Conservation (phyloP, 2,113 vertebrate species). For the Corydoras sp. region DNA sequence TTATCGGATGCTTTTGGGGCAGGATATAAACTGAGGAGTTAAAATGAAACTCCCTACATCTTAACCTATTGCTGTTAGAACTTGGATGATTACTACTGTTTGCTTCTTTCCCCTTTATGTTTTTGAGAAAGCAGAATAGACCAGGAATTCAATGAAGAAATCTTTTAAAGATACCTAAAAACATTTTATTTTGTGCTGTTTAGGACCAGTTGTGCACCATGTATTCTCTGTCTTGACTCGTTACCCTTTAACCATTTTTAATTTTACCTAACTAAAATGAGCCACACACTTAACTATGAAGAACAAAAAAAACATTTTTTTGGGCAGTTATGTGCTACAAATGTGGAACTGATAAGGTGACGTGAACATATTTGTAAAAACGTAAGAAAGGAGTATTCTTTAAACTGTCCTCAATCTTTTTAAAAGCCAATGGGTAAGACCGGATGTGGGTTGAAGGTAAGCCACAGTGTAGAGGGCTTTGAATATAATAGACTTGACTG, state of each 20-base stretch:
- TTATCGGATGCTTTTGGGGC: too few relatives aligned
- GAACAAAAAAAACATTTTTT: not conserved
- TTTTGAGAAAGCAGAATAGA: not conserved
- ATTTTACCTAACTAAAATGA: too few relatives aligned
- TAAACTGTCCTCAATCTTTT: slow-evolving; percentile 4
- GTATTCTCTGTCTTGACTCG: not conserved
- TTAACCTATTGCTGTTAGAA: not conserved
- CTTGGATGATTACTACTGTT: not conserved
- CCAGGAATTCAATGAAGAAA: not conserved
- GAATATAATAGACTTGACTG: slow-evolving; percentile 20
- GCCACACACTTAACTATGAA: not conserved
- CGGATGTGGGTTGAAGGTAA: slow-evolving; percentile 42
- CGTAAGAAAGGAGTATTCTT: slow-evolving; percentile 1
- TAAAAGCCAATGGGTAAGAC: slow-evolving; percentile 26
- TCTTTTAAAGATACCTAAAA: not conserved
- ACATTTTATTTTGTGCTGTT: not conserved
- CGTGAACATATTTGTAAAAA: not conserved
- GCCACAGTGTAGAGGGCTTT: slow-evolving; percentile 9
- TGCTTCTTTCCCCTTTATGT: not conserved
- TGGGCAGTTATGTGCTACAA: not conserved
- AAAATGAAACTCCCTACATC: too few relatives aligned
- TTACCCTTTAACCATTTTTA: not conserved
- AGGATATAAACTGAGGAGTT: too few relatives aligned
- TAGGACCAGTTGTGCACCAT: not conserved
- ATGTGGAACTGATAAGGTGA: not conserved